phyloP scores from a whole-genome alignment of 1,140 invertebrate species.

The Pseudomyrmex gracilis region DNA sequence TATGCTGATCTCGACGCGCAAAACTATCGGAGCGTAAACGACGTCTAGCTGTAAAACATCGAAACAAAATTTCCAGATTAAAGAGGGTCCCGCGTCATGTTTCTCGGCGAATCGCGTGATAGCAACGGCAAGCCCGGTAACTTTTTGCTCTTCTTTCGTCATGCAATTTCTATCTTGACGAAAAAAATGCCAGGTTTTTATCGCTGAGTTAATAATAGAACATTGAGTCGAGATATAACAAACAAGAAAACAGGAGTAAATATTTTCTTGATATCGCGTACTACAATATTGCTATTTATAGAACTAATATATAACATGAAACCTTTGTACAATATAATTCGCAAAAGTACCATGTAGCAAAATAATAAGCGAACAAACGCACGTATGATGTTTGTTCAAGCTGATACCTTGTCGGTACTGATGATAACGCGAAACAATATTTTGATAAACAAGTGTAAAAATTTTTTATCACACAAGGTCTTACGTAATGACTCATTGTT shows the following conservation, averaged over 20 bases:
- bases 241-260: neutral
- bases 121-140: neutral
- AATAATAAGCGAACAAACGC: neutral
- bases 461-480: no score
- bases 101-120: neutral
- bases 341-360: no score
- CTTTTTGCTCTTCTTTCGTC: neutral
- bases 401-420: neutral
- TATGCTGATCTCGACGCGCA: neutral
- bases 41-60: neutral
- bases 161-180: neutral
- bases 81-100: neutral
- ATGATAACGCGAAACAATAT: conserved; percentile 6
- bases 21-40: conserved; percentile 32
- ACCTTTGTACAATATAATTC: neutral
- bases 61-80: conserved; percentile 20
- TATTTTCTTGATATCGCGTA: neutral
- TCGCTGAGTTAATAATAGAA: neutral
- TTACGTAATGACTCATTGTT: neutral
- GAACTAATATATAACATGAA: neutral
- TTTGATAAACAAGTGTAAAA: neutral
- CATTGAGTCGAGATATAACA: neutral
- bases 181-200: neutral
- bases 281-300: neutral
- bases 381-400: conserved; percentile 3